Evolutionary conservation across 2,113 vertebrate genomes (phyloP), one percentile per base, ranked within the genome.

Genomic region (Sminthopsis crassicaudata): DNA sequence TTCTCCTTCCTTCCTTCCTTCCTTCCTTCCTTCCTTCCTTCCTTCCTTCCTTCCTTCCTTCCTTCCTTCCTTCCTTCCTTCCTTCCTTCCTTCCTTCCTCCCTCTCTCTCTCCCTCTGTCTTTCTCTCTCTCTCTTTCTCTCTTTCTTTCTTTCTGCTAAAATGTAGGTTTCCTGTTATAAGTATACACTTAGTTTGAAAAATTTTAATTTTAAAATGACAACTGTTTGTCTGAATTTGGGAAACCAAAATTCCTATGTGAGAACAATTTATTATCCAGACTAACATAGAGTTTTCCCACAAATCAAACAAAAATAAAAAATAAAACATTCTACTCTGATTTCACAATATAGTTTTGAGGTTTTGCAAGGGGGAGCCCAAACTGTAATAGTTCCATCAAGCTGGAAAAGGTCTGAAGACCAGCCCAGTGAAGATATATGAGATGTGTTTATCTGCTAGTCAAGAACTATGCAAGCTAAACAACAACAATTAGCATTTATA

Each of bases 111-210:
- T n/a, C n/a, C n/a, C 5, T 48, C n/a, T n/a, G n/a, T 48, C 46
- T 48, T 48, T 48, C 46, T 48, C 5, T 48, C 5, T 48, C 46
- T 48, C 5, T 48, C 46, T 48, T 7, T 54, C 53, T 22, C 5
- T 54, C 53, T 7, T 54, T 54, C 6, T 25, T 25, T 24, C 24
- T 57, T 2, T 26, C 8, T 26, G 55, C 57, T 36, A 60, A 76
- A n/a, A 76, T 76, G 14, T n/a, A n/a, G 36, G 19, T 92, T 93
- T 95, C 53, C 94, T 30, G 1, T 22, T 26, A 93, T 23, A 95
- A 90, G 67, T 93, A 93, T 76, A 97, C 90, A 76, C 89, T 55
- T 93, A 90, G 55, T 94, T 91, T 92, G n/a, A 89, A 76, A 76
- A n/a, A 7, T 76, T 76, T 76, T 19, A n/a, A 84, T 42, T 84